Conservation (phyloP, 2,113 vertebrate species). For the human region GRCh38 chr4:151678001-151678500, state of each 20-base stretch:
- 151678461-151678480: constrained; percentile 37
- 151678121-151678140: fast-evolving
- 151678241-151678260: constrained; percentile 10
- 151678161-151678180: background rate
- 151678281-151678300: background rate
- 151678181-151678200: background rate
- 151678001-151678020: background rate
- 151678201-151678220: constrained; percentile 6
- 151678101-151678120: background rate
- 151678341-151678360: background rate
- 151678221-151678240: constrained; percentile 48
- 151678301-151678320: background rate
- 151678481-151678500: constrained; percentile 75
- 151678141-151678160: fast-evolving
- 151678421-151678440: constrained; percentile 66
- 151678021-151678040: constrained; percentile 11
- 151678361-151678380: background rate
- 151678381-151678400: background rate
- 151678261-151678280: background rate
- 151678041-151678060: background rate
- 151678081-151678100: constrained; percentile 5
- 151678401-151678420: constrained; percentile 51
- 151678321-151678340: background rate
- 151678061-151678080: background rate
- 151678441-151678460: background rate